Percentiles rank a stretch among this genome's conserved stretches.
These are phyloP conservation scores for Hypocryptadius cinnamomeus DNA, from an alignment of 2,113 vertebrate species.

Conservation along the genomic window DNA sequence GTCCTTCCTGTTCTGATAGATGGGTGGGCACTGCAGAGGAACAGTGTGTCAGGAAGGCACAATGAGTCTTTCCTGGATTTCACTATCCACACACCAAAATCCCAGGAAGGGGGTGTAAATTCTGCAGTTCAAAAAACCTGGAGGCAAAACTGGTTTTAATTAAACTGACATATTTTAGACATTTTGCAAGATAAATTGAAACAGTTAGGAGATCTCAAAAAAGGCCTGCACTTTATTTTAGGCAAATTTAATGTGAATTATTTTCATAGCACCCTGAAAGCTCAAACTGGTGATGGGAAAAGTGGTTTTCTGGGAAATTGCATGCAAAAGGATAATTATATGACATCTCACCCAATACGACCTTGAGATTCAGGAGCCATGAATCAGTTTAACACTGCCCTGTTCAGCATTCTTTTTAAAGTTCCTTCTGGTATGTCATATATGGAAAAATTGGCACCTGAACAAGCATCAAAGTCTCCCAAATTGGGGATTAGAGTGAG, in stretches of 20 bases:
- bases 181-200: not conserved
- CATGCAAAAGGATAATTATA: not conserved
- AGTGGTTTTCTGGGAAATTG: not conserved
- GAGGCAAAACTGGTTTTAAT: not conserved
- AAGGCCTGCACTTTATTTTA: not conserved
- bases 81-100: not conserved
- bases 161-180: not conserved
- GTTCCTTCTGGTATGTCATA: conserved; percentile 21
- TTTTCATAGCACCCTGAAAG: not conserved
- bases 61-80: not conserved
- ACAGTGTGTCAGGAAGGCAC: not conserved
- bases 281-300: not conserved
- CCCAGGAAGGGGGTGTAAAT: not conserved
- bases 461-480: conserved; percentile 61
- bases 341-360: conserved; percentile 33
- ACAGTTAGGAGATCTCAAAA: not conserved
- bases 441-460: conserved; percentile 64
- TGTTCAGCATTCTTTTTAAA: not conserved
- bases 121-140: not conserved
- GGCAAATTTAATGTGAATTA: not conserved
- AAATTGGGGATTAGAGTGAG: conserved; percentile 65
- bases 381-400: conserved; percentile 10
- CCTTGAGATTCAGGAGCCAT: conserved; percentile 35
- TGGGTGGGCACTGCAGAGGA: not conserved
- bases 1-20: not conserved